Evolutionary conservation across 2,797 vertebrate genomes (phyloP).

Genomic region (Chloroceryle amazona): DNA sequence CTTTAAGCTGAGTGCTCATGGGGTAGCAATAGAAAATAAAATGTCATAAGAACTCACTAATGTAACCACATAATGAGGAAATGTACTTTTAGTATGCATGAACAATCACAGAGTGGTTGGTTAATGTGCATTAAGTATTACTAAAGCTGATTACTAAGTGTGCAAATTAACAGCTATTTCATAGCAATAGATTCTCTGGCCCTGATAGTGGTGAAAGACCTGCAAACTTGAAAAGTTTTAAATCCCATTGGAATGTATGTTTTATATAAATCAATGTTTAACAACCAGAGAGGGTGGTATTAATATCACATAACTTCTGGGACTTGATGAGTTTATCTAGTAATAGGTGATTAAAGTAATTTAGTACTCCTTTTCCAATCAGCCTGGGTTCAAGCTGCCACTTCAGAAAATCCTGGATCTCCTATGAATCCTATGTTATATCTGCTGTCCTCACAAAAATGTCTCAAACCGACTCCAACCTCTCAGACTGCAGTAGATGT

Average conservation of each 20-base stretch:
- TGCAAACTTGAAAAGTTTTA: background rate
- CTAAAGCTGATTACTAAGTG: background rate
- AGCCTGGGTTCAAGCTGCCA: background rate
- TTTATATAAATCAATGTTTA: background rate
- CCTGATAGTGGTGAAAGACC: background rate
- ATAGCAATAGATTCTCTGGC: background rate
- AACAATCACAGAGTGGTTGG: background rate
- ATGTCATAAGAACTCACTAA: background rate
- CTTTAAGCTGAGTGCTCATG: background rate
- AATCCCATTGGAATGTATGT: background rate
- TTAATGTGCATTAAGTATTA: background rate
- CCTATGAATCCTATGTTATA: background rate
- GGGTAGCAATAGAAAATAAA: background rate
- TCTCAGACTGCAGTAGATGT: background rate
- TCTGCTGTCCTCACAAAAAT: background rate
- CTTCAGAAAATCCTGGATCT: background rate
- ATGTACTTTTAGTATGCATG: background rate
- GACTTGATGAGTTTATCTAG: background rate
- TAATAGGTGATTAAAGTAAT: background rate
- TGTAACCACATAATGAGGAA: background rate
- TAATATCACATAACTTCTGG: background rate
- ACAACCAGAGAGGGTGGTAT: background rate
- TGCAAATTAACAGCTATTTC: background rate
- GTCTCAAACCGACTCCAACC: background rate
- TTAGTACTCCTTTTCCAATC: background rate